Evolutionary conservation across 1,140 invertebrate species (phyloP).

Genomic region (Muscidifurax raptorellus): DNA sequence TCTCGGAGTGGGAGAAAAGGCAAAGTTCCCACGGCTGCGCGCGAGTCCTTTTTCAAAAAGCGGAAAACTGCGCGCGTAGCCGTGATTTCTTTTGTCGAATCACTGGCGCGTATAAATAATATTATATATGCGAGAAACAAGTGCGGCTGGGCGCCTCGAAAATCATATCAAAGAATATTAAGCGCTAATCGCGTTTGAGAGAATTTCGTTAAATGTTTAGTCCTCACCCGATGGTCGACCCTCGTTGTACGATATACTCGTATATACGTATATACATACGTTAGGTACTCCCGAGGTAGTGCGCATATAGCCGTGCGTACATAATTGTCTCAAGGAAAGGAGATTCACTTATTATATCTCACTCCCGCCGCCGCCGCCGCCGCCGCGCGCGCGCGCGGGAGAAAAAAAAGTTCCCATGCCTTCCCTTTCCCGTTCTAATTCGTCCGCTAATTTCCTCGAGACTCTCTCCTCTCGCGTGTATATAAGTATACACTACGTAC

Average conservation of each 20-base stretch:
- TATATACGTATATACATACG: no score
- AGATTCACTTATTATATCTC: slow-evolving; percentile 10
- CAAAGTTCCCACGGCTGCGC: background rate
- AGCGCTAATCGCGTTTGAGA: no score
- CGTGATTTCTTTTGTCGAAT: background rate
- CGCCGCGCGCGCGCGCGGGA: background rate
- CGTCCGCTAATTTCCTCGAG: slow-evolving; percentile 27
- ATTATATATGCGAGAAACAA: no score
- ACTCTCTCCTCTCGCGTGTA: background rate
- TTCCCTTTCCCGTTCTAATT: slow-evolving; percentile 45
- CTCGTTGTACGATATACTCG: no score
- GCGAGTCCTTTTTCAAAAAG: background rate
- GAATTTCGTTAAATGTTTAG: no score
- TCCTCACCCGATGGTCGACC: no score
- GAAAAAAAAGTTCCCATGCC: slow-evolving; percentile 33
- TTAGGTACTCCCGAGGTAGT: no score
- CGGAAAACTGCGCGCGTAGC: background rate
- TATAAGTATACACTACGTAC: background rate
- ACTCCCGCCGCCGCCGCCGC: no score
- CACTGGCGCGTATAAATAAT: background rate
- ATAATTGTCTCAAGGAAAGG: background rate
- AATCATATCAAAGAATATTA: no score
- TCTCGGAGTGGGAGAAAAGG: no score
- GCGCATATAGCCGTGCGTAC: no score
- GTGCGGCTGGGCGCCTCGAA: no score